Base-by-base conservation (phyloP, 2,113 vertebrate genomes). In the Ictalurus punctatus region DNA sequence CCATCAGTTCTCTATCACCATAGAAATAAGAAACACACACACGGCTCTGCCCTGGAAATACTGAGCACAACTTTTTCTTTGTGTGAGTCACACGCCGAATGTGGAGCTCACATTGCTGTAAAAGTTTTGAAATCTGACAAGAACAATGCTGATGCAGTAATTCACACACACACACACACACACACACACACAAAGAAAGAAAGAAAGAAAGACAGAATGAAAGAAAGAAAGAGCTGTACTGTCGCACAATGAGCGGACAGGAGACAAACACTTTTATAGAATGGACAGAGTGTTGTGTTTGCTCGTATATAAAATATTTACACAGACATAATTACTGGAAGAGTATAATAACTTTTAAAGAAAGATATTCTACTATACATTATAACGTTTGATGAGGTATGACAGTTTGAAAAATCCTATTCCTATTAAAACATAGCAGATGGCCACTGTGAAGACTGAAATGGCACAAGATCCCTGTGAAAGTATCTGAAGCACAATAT, bases 11-110 rank as follows among this genome's bases (percentile, higher is more conserved):
- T 83, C 21, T 0, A 86, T 89, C 73, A 69, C 90, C 71, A 91
- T 65, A 37, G 88, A 54, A 67, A 89, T n/a, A n/a, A 34, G 4
- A 63, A 61, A 54, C 13, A 54, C 54, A n/a, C 19, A 76, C 73
- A 52, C 44, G n/a, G 67, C 78, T 87, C 34, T 76, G 87, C 84
- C 79, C 59, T 89, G 88, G 90, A 82, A 85, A 91, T 2, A 74
- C 83, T 87, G 86, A 89, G 34, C 69, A 83, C 21, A 73, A 83
- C 65, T 23, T 59, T 71, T 89, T 71, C 73, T 52, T 58, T 14
- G 71, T 67, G 86, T 86, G 88, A 88, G 69, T 90, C 88, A 90
- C 48, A 87, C 30, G 17, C 76, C 21, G n/a, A 27, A 48, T 71
- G 63, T 85, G 52, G 73, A 79, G 30, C 56, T 54, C 59, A 86